Conservation (phyloP, 2,888 invertebrate species). For the Chelonus formosanus region DNA sequence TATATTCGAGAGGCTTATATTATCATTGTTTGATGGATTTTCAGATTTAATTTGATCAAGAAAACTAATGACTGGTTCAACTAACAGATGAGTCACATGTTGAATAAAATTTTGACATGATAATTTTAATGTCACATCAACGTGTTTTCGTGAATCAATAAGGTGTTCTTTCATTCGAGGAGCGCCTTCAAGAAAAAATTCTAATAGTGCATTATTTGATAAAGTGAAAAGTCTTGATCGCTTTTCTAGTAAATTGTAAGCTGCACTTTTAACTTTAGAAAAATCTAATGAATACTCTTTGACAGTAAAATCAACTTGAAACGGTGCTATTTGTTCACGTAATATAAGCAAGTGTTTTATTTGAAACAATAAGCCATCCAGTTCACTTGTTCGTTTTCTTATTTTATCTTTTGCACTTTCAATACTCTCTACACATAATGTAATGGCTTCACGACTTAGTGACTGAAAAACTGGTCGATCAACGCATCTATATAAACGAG, state of each 20-base stretch:
- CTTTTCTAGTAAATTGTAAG: slow-evolving; percentile 78
- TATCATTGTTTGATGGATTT: slow-evolving; percentile 37
- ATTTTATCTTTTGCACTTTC: slow-evolving; percentile 84
- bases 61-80: slow-evolving; percentile 71
- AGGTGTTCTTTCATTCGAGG: slow-evolving; percentile 92
- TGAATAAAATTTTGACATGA: slow-evolving; percentile 90
- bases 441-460: slow-evolving; percentile 93
- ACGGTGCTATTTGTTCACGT: slow-evolving; percentile 97
- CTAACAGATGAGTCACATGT: slow-evolving; percentile 78
- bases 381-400: slow-evolving; percentile 75
- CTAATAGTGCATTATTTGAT: slow-evolving; percentile 90
- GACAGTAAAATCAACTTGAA: slow-evolving; percentile 92
- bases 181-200: slow-evolving; percentile 91
- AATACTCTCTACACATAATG: slow-evolving; percentile 90
- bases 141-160: slow-evolving; percentile 94
- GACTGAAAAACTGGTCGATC: slow-evolving; percentile 97
- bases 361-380: slow-evolving; percentile 97
- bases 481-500: slow-evolving; percentile 90
- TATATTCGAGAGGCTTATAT: slow-evolving; percentile 66
- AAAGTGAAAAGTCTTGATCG: slow-evolving; percentile 82
- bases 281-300: slow-evolving; percentile 95
- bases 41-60: slow-evolving; percentile 71
- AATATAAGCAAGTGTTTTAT: slow-evolving; percentile 97
- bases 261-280: slow-evolving; percentile 88
- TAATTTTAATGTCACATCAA: slow-evolving; percentile 89